phyloP scores from a whole-genome alignment of 37 sponge, comb jelly and placozoan genomes.

The Chondrosia reniformis region DNA sequence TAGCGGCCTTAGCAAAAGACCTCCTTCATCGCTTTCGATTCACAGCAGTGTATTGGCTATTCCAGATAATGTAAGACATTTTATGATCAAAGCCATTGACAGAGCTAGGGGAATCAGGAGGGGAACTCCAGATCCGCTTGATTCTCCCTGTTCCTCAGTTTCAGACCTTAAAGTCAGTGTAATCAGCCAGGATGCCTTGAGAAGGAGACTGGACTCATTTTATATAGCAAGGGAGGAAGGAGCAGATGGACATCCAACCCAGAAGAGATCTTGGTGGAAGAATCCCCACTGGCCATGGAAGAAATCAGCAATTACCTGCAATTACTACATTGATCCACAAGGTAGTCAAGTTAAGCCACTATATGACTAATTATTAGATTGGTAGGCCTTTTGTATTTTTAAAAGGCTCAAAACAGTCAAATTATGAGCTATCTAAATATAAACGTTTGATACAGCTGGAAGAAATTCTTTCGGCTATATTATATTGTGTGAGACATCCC shows the following conservation, averaged over 20 bases:
- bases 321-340: constrained; percentile 33
- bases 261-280: constrained; percentile 11
- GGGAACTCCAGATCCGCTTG: constrained; percentile 11
- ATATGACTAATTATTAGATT: too few species aligned
- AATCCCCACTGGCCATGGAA: too few species aligned
- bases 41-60: constrained; percentile 20
- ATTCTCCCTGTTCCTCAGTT: constrained; percentile 6
- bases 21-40: constrained; percentile 7
- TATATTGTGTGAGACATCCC: too few species aligned
- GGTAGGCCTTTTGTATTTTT: too few species aligned
- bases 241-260: not conserved
- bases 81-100: constrained; percentile 13
- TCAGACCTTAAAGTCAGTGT: constrained; percentile 23
- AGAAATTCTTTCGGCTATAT: too few species aligned
- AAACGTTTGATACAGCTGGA: too few species aligned
- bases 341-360: too few species aligned
- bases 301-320: constrained; percentile 12
- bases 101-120: constrained; percentile 11
- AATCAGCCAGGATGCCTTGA: constrained; percentile 14
- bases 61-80: constrained; percentile 11
- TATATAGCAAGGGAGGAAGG: constrained; percentile 4
- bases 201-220: constrained; percentile 12
- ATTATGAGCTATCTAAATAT: too few species aligned
- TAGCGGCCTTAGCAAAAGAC: not conserved
- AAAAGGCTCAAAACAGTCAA: too few species aligned